A percentile compares a stretch with the other conserved stretches of the same genome.
Evolutionary conservation across 2,113 vertebrate species (phyloP).

Genomic region (Bufo bufo): DNA sequence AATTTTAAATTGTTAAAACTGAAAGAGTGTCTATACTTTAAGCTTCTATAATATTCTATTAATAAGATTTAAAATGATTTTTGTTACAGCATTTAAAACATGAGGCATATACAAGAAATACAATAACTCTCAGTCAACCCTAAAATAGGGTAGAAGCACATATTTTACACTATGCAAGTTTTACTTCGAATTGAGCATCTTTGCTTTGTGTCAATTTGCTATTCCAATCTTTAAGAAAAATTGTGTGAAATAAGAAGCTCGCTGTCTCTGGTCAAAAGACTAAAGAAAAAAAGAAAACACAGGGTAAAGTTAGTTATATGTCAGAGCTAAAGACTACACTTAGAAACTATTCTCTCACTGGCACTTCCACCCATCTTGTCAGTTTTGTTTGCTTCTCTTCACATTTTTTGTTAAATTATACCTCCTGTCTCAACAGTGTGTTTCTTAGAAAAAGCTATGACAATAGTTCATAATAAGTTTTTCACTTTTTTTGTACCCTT

Average conservation of each 20-base stretch:
- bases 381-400: conserved; percentile 20
- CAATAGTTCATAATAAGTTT: neutral
- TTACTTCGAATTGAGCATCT: neutral
- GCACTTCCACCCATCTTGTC: neutral
- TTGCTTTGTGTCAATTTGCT: neutral
- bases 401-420: neutral
- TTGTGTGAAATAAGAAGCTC: neutral
- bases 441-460: neutral
- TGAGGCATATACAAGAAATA: too few species aligned
- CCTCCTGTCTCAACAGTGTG: neutral
- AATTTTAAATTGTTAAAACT: too few species aligned
- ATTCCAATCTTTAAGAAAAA: neutral
- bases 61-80: too few species aligned
- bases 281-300: neutral
- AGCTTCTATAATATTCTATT: too few species aligned
- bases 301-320: conserved; percentile 7
- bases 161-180: too few species aligned
- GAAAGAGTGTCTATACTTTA: too few species aligned
- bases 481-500: neutral
- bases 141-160: too few species aligned
- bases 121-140: too few species aligned
- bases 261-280: neutral
- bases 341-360: neutral
- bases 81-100: too few species aligned
- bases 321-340: neutral